These are phyloP conservation scores for Reinhardtius hippoglossoides DNA, from an alignment of 2,113 vertebrate species.

Conservation along the genomic window DNA sequence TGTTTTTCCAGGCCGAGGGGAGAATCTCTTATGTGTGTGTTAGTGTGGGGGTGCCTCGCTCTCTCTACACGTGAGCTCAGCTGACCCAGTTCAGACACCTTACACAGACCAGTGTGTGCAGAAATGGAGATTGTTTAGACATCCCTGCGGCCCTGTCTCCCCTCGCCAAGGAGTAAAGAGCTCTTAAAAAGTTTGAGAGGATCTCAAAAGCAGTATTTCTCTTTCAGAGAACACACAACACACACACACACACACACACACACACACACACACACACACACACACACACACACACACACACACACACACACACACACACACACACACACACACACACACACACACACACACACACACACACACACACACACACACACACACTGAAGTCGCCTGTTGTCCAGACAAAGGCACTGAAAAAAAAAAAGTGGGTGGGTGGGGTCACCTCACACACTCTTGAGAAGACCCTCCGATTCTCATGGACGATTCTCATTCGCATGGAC, in stretches of 20 bases:
- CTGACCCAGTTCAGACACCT: slow-evolving; percentile 67
- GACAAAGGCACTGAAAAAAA: slow-evolving; percentile 34
- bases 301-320: too few relatives aligned
- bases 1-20: slow-evolving; percentile 60
- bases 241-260: too few relatives aligned
- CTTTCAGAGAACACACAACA: not conserved
- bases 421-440: slow-evolving; percentile 15
- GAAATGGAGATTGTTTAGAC: slow-evolving; percentile 67
- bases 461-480: slow-evolving; percentile 4
- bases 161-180: slow-evolving; percentile 49
- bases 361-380: not conserved
- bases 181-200: slow-evolving; percentile 41
- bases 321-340: not conserved
- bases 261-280: not conserved
- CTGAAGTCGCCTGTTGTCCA: slow-evolving; percentile 37
- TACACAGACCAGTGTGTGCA: not conserved
- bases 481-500: not conserved
- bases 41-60: slow-evolving; percentile 8
- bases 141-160: slow-evolving; percentile 24
- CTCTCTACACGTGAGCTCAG: slow-evolving; percentile 65
- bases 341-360: not conserved
- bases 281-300: not conserved
- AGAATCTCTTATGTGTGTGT: slow-evolving; percentile 46
- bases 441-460: slow-evolving; percentile 8
- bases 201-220: slow-evolving; percentile 8